A percentile compares a stretch with the other conserved stretches of the same genome.
Conservation (phyloP, 2,888 invertebrate species). For the Synergus umbraculus region DNA sequence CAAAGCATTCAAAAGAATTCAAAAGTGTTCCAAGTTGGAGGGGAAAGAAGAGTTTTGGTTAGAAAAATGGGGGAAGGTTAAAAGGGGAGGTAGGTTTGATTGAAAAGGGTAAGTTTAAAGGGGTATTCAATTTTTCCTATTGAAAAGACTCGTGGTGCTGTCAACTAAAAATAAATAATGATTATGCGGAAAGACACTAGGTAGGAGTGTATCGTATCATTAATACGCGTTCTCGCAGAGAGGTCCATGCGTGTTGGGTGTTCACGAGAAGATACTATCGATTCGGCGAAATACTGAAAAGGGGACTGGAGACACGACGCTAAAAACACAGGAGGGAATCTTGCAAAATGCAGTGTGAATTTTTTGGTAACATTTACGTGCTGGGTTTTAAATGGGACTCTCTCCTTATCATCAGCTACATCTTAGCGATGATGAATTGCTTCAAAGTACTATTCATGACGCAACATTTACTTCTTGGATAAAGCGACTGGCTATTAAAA, state of each 20-base stretch:
- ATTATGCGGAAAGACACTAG: conserved; percentile 52
- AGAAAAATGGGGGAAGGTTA: too few species aligned
- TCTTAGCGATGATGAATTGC: conserved; percentile 32
- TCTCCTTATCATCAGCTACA: conserved; percentile 23
- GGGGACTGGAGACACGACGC: conserved; percentile 50
- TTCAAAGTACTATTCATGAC: conserved; percentile 36
- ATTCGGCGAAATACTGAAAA: conserved; percentile 60
- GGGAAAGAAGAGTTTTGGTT: too few species aligned
- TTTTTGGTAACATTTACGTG: conserved; percentile 40
- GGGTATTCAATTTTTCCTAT: background rate
- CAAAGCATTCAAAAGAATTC: too few species aligned
- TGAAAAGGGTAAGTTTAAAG: background rate
- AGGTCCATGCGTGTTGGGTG: conserved; percentile 54
- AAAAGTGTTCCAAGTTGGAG: too few species aligned
- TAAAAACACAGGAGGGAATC: conserved; percentile 46
- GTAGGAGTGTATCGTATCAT: conserved; percentile 54
- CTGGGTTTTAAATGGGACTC: conserved; percentile 36
- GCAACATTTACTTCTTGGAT: conserved; percentile 22
- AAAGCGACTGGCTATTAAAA: conserved; percentile 22
- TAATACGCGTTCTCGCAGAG: conserved; percentile 52
- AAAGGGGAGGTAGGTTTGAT: background rate
- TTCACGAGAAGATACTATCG: conserved; percentile 58
- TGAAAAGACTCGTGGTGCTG: background rate
- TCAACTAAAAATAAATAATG: conserved; percentile 59
- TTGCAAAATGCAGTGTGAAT: conserved; percentile 42